These are phyloP conservation scores for Drosophila kanekoi DNA, from an alignment of 2,888 invertebrate genomes.

Conservation along the genomic window DNA sequence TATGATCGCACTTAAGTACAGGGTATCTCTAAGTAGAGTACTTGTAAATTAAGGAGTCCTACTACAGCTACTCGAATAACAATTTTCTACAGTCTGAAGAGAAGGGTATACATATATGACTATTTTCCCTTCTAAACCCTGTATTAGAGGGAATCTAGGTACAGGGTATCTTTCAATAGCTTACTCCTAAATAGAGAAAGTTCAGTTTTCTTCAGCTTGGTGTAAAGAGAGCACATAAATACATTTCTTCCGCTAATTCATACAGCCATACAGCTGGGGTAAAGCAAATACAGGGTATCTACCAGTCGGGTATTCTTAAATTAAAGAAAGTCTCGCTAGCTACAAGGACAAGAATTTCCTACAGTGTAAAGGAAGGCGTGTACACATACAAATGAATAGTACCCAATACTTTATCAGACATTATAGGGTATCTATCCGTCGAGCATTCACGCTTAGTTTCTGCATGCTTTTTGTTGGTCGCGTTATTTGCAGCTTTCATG, in stretches of 20 bases:
- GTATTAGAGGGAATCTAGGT: neutral
- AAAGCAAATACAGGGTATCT: neutral
- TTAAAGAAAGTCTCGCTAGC: neutral
- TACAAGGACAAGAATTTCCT: no score
- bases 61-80: no score
- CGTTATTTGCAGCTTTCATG: slow-evolving; percentile 77
- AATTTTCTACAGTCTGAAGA: no score
- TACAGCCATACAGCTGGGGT: no score
- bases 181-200: neutral
- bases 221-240: no score
- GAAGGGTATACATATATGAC: no score
- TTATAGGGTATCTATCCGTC: slow-evolving; percentile 2
- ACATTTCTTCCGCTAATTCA: no score
- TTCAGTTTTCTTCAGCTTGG: no score
- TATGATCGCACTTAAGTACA: neutral
- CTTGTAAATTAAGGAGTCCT: neutral
- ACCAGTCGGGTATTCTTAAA: neutral
- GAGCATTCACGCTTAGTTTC: neutral
- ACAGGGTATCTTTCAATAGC: neutral
- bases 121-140: neutral
- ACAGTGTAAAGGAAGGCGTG: neutral
- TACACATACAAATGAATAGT: neutral
- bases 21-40: neutral
- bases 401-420: neutral
- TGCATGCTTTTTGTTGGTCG: slow-evolving; percentile 22